phyloP scores from a whole-genome alignment of 2,113 vertebrate genomes.

The Herpailurus yagouaroundi region DNA sequence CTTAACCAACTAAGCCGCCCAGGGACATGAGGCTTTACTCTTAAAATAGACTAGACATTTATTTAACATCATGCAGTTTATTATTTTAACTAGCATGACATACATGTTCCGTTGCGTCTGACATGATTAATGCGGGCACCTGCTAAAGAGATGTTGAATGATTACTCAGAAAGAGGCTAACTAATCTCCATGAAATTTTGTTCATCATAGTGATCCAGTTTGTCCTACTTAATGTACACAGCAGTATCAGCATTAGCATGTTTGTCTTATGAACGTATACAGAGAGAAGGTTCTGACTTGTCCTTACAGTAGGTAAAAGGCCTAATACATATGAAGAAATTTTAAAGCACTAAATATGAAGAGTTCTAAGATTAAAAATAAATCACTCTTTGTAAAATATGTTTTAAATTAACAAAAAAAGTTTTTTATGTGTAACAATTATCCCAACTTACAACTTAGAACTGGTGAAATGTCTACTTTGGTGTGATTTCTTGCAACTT shows the following conservation, averaged over 20 bases:
- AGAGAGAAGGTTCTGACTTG: background rate
- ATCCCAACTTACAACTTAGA: background rate
- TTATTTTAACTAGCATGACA: slow-evolving; percentile 23
- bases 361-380: background rate
- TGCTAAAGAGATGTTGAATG: background rate
- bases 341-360: background rate
- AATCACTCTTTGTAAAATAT: background rate
- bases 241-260: background rate
- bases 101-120: background rate
- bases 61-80: background rate
- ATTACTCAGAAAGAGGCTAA: background rate
- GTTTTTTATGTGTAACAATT: background rate
- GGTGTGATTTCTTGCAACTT: background rate
- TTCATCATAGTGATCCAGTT: background rate
- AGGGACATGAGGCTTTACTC: background rate
- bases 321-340: background rate
- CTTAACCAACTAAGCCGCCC: too few relatives aligned
- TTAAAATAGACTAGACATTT: slow-evolving; percentile 23
- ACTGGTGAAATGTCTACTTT: background rate
- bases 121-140: background rate
- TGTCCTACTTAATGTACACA: background rate
- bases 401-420: background rate
- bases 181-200: slow-evolving; percentile 3
- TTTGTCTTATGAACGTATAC: background rate
- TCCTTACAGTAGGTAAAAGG: slow-evolving; percentile 14